Conservation (phyloP, 2,113 vertebrate species). For the Hypocryptadius cinnamomeus region DNA sequence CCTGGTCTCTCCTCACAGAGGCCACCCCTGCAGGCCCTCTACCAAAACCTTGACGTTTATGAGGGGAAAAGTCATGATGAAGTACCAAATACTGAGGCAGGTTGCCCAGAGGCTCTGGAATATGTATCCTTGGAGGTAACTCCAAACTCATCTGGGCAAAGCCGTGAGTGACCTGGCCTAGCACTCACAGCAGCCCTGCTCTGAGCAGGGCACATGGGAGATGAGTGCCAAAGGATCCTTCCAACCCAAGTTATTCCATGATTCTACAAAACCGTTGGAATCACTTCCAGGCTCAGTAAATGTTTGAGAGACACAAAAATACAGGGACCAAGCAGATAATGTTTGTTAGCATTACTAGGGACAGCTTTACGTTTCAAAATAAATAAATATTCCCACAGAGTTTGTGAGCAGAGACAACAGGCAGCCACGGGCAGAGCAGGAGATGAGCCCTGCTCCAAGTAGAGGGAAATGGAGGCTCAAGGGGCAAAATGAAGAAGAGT, state of each 20-base stretch:
- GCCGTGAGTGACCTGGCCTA: not conserved
- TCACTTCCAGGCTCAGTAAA: not conserved
- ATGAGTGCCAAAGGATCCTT: not conserved
- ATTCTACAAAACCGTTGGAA: not conserved
- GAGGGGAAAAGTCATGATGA: not conserved
- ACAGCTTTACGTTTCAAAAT: not conserved
- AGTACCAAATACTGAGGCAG: not conserved
- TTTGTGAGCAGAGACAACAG: not conserved
- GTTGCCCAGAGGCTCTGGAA: not conserved
- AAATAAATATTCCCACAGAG: not conserved
- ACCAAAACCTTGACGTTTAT: not conserved
- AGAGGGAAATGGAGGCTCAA: not conserved
- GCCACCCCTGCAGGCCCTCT: not conserved
- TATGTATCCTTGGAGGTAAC: not conserved
- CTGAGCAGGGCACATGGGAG: not conserved
- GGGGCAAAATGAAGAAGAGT: not conserved
- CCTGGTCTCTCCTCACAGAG: not conserved
- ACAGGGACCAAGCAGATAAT: not conserved
- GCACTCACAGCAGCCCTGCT: fast-evolving
- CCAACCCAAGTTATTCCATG: not conserved
- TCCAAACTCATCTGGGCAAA: not conserved
- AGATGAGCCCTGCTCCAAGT: fast-evolving
- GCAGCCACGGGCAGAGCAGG: not conserved
- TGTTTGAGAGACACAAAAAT: not conserved
- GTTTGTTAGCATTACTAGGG: not conserved